Evolutionary conservation across 2,113 vertebrate species (phyloP).

Genomic region (Propithecus coquereli): DNA sequence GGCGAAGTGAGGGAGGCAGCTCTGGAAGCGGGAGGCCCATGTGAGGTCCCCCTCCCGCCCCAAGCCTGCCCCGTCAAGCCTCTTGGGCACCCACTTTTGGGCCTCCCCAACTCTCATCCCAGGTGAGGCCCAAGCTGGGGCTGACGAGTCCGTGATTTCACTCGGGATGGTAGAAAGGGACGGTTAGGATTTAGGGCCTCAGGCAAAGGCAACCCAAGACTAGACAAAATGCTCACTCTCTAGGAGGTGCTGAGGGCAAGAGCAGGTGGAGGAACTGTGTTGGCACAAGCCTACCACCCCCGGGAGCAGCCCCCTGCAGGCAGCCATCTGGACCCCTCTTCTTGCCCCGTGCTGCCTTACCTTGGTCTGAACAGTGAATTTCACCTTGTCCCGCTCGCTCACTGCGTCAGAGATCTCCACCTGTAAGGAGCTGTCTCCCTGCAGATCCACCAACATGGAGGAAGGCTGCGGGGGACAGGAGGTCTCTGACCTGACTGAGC

Average conservation of each 20-base stretch:
- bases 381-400: slow-evolving; percentile 70
- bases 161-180: background rate
- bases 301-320: background rate
- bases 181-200: background rate
- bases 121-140: background rate
- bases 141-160: background rate
- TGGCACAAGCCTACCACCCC: background rate
- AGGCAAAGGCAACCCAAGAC: background rate
- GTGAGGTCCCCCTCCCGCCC: background rate
- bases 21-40: background rate
- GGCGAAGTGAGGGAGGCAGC: slow-evolving; percentile 53
- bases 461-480: slow-evolving; percentile 3
- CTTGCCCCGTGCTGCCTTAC: background rate
- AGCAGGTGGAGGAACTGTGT: background rate
- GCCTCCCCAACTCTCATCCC: background rate
- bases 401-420: slow-evolving; percentile 62
- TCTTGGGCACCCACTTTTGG: background rate
- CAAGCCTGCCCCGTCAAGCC: background rate
- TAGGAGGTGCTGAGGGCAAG: background rate
- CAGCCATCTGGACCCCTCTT: background rate
- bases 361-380: slow-evolving; percentile 72
- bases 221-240: background rate
- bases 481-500: background rate
- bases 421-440: slow-evolving; percentile 49
- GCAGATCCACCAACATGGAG: background rate